These are phyloP conservation scores for Catalaphyllia jardinei DNA, from an alignment of 64 coral and sea anemone species.

Conservation along the genomic window DNA sequence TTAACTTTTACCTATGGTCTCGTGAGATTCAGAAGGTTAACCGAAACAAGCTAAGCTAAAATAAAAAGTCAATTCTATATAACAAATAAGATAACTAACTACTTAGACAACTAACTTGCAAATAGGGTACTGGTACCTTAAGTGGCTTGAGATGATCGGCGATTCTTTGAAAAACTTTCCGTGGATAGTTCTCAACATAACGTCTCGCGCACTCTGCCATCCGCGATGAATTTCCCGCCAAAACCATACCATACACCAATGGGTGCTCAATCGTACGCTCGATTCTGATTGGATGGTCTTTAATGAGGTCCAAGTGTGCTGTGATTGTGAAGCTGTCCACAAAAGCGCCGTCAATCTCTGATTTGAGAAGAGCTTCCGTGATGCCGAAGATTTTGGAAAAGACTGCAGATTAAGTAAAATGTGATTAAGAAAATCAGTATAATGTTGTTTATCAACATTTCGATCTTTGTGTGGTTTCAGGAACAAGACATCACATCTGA, in stretches of 20 bases:
- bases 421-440: too few species aligned
- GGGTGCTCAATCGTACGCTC: constrained; percentile 72
- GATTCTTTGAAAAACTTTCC: constrained; percentile 63
- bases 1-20: too few species aligned
- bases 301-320: constrained; percentile 44
- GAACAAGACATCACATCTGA: too few species aligned
- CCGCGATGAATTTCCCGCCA: constrained; percentile 56
- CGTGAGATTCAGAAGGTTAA: too few species aligned
- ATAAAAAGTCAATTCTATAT: too few species aligned
- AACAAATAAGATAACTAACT: too few species aligned
- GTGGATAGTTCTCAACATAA: constrained; percentile 64
- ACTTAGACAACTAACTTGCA: too few species aligned
- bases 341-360: constrained; percentile 63
- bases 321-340: constrained; percentile 71
- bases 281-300: constrained; percentile 52
- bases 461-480: neutral
- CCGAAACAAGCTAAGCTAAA: too few species aligned
- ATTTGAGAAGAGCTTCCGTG: constrained; percentile 54
- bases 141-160: constrained; percentile 68
- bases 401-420: constrained; percentile 33
- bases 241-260: constrained; percentile 51
- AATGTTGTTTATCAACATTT: neutral
- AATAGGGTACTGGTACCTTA: constrained; percentile 45
- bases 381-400: constrained; percentile 35
- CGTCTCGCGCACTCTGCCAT: constrained; percentile 60